Conservation (phyloP, 64 coral and sea anemone species). For the Orbicella faveolata region DNA sequence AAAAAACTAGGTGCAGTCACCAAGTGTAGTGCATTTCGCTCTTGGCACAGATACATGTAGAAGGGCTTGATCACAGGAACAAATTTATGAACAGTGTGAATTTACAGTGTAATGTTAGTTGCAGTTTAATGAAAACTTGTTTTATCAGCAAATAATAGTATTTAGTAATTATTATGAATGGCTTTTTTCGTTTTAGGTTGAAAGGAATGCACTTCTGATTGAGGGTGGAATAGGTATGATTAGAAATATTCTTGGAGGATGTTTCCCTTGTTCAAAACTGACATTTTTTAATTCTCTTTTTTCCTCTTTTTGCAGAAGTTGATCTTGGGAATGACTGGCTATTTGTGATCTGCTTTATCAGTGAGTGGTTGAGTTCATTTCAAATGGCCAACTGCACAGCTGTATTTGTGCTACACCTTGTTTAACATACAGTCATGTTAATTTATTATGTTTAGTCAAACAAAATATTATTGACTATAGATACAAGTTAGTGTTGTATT, state of each 20-base stretch:
- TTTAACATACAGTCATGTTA: not conserved
- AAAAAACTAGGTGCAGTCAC: too few species aligned
- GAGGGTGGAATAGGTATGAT: slow-evolving; percentile 59
- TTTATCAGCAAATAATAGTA: too few species aligned
- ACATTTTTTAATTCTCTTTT: not conserved
- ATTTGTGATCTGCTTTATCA: slow-evolving; percentile 83
- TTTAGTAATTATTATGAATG: too few species aligned
- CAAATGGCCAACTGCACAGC: not conserved
- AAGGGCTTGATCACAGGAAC: too few species aligned
- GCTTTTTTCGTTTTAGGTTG: slow-evolving; percentile 8
- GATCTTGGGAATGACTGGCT: slow-evolving; percentile 89
- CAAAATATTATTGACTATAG: too few species aligned
- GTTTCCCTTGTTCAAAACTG: not conserved
- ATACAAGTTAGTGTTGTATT: too few species aligned
- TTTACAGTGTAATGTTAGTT: too few species aligned
- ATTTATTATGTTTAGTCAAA: not conserved
- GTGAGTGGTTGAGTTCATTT: slow-evolving; percentile 51
- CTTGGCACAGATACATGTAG: too few species aligned
- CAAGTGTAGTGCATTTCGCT: too few species aligned
- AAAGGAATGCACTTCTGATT: slow-evolving; percentile 63
- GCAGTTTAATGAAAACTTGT: too few species aligned
- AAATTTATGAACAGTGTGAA: too few species aligned
- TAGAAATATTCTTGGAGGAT: not conserved
- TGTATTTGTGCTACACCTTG: not conserved
- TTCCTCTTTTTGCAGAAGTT: slow-evolving; percentile 58